Percentiles rank a stretch among this genome's conserved stretches.
Evolutionary conservation across 2,113 vertebrate species (phyloP).

Genomic region (Baryphthengus martii): DNA sequence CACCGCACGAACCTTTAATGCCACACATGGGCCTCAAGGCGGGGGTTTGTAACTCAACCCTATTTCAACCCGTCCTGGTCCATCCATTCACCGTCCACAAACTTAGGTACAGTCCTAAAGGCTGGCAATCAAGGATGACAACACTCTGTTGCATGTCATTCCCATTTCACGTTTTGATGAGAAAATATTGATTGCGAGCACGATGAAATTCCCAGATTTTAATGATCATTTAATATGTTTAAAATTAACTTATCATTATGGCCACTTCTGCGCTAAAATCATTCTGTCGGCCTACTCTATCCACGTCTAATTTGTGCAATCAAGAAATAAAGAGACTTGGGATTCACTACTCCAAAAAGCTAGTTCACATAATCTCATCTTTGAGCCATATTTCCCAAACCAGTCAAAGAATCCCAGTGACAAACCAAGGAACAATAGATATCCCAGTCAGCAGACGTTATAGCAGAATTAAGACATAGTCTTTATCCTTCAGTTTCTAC

Average conservation of each 20-base stretch:
- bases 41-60: neutral
- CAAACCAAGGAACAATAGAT: neutral
- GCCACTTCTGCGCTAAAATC: neutral
- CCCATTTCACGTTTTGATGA: neutral
- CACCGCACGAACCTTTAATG: neutral
- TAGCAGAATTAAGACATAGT: neutral
- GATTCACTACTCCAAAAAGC: neutral
- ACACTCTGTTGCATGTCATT: neutral
- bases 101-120: neutral
- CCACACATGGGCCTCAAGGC: rapidly evolving
- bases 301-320: neutral
- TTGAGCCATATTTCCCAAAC: neutral
- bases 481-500: neutral
- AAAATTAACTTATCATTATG: neutral
- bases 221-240: neutral
- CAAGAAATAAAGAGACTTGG: neutral
- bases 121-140: neutral
- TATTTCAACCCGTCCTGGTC: neutral
- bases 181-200: neutral
- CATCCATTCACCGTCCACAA: neutral
- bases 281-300: neutral
- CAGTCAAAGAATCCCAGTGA: neutral
- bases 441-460: neutral
- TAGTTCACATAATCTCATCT: neutral
- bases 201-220: neutral